Percentiles rank a stretch among this genome's conserved stretches.
Conservation (phyloP, 2,797 vertebrate genomes). For the Ptychobarbus kaznakovi region DNA sequence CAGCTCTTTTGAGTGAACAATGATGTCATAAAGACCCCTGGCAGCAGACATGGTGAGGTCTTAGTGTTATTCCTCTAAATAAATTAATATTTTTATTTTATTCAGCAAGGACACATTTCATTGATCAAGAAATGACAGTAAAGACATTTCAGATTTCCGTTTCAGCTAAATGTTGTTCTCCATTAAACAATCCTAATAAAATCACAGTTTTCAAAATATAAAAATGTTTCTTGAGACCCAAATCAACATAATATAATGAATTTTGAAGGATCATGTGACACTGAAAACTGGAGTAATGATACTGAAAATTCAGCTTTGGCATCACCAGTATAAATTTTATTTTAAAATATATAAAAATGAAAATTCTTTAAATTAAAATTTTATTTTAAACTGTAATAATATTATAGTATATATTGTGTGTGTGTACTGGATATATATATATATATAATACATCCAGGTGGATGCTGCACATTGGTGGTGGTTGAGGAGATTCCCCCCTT, state of each 20-base stretch:
- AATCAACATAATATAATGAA: background rate
- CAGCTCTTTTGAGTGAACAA: background rate
- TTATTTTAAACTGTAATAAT: no score
- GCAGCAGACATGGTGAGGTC: background rate
- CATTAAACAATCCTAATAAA: background rate
- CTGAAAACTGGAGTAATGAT: no score
- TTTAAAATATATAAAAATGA: no score
- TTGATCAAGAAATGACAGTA: background rate
- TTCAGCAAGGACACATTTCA: background rate
- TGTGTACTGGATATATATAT: no score
- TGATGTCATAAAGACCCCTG: conserved; percentile 1
- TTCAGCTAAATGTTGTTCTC: no score
- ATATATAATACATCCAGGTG: no score
- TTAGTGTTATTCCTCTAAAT: background rate
- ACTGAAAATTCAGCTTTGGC: background rate
- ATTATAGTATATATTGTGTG: no score
- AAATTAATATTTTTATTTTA: background rate
- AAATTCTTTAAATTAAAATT: no score
- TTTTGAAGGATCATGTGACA: no score
- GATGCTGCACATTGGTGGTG: no score
- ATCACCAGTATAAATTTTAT: background rate
- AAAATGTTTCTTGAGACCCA: background rate
- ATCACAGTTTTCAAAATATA: background rate
- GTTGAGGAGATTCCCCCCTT: no score
- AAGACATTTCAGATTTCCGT: background rate